Conservation (phyloP, 2,888 invertebrate species). For the Tetragonisca angustula region DNA sequence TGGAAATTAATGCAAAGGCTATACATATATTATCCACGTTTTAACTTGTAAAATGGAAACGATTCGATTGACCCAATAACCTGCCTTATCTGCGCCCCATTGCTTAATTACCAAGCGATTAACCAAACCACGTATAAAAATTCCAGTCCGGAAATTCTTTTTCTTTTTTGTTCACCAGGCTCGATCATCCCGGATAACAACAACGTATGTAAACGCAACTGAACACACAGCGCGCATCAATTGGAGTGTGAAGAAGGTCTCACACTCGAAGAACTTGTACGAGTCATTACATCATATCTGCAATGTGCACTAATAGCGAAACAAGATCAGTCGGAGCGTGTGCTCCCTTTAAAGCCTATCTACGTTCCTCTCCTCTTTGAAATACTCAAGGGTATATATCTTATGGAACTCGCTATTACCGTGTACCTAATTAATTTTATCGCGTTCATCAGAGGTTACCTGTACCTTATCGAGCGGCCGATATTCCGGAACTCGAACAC, state of each 20-base stretch:
- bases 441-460: slow-evolving; percentile 41
- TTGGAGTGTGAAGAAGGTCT: not conserved
- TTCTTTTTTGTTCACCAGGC: no score
- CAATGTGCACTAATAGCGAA: slow-evolving; percentile 27
- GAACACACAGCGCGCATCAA: not conserved
- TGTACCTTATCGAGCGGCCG: slow-evolving; percentile 28
- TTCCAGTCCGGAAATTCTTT: not conserved
- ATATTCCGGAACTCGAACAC: slow-evolving; percentile 27
- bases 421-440: slow-evolving; percentile 55
- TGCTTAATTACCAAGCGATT: not conserved
- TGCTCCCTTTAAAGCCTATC: slow-evolving; percentile 30
- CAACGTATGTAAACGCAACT: not conserved
- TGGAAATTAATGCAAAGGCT: not conserved
- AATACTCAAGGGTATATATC: slow-evolving; percentile 23
- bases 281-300: slow-evolving; percentile 12
- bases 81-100: not conserved
- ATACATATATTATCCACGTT: not conserved
- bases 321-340: slow-evolving; percentile 22
- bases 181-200: not conserved
- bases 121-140: not conserved
- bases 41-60: not conserved
- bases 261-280: not conserved
- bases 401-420: slow-evolving; percentile 38
- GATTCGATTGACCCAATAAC: not conserved
- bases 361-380: slow-evolving; percentile 1